A percentile compares a stretch with the other conserved stretches of the same genome.
These are phyloP conservation scores for Mongoloraphidia duomilia DNA, from an alignment of 2,888 invertebrate genomes.

Conservation along the genomic window DNA sequence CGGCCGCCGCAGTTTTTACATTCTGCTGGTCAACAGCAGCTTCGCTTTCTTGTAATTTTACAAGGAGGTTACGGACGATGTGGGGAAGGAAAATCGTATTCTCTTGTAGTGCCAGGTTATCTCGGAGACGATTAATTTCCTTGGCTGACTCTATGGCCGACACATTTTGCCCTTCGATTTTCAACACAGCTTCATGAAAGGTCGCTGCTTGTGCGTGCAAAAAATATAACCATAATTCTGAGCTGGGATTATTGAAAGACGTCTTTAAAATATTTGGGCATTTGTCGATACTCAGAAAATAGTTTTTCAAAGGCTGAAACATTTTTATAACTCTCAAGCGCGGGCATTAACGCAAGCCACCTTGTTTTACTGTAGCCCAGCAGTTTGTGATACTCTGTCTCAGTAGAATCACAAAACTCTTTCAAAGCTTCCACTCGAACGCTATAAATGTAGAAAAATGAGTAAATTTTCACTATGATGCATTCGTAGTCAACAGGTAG, in stretches of 20 bases:
- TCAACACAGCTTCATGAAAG: constrained; percentile 9
- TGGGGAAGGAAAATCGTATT: constrained; percentile 9
- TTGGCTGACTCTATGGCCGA: not conserved
- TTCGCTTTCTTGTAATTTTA: constrained; percentile 4
- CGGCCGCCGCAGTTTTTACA: constrained; percentile 5
- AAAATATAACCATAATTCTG: constrained; percentile 10
- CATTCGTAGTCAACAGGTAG: constrained; percentile 18
- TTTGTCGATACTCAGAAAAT: constrained; percentile 6
- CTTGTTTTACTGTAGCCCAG: constrained; percentile 8
- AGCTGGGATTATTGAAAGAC: constrained; percentile 10
- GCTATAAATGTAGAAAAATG: constrained; percentile 14
- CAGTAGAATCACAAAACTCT: constrained; percentile 18
- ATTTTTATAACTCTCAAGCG: constrained; percentile 2
- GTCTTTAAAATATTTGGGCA: constrained; percentile 9
- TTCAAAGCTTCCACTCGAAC: constrained; percentile 17
- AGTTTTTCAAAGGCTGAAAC: constrained; percentile 1
- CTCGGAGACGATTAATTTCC: constrained; percentile 3
- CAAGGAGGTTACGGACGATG: constrained; percentile 5
- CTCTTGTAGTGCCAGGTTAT: constrained; percentile 10
- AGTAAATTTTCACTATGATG: constrained; percentile 14
- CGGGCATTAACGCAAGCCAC: constrained; percentile 5
- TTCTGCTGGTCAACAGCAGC: constrained; percentile 6
- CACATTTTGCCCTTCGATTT: constrained; percentile 10
- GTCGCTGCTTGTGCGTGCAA: constrained; percentile 9
- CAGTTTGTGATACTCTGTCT: constrained; percentile 10